Percentiles rank a stretch among this genome's conserved stretches.
Conservation (phyloP, 2,113 vertebrate genomes). For the Azemiops feae region DNA sequence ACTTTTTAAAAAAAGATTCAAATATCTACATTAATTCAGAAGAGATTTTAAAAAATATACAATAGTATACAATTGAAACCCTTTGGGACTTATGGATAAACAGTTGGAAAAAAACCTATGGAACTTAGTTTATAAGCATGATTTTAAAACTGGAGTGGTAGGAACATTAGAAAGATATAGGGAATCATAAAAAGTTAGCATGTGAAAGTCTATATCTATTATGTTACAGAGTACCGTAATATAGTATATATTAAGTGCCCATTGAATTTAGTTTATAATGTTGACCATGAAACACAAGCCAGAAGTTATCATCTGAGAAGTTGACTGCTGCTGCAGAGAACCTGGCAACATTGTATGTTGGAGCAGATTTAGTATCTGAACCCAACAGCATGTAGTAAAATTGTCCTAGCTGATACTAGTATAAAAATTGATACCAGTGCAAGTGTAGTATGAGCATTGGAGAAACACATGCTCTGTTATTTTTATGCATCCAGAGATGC, state of each 20-base stretch:
- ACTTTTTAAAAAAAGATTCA: background rate
- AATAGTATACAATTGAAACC: background rate
- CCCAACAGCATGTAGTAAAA: background rate
- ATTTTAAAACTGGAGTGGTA: background rate
- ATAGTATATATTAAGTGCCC: background rate
- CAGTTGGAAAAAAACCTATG: background rate
- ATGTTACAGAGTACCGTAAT: background rate
- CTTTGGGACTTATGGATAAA: background rate
- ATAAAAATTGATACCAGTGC: background rate
- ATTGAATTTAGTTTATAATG: background rate
- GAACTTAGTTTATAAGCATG: background rate
- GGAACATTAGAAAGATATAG: background rate
- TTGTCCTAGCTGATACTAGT: background rate
- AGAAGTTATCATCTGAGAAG: background rate
- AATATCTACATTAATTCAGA: background rate
- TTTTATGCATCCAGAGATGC: background rate
- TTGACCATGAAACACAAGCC: background rate
- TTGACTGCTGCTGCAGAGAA: background rate
- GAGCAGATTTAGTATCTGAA: background rate
- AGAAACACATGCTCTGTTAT: background rate
- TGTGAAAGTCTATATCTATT: background rate
- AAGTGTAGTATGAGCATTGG: background rate
- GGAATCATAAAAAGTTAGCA: background rate
- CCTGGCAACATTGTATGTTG: background rate
- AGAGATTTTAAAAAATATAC: background rate